Conservation (phyloP, 1,140 invertebrate species). For the Ips typographus region DNA sequence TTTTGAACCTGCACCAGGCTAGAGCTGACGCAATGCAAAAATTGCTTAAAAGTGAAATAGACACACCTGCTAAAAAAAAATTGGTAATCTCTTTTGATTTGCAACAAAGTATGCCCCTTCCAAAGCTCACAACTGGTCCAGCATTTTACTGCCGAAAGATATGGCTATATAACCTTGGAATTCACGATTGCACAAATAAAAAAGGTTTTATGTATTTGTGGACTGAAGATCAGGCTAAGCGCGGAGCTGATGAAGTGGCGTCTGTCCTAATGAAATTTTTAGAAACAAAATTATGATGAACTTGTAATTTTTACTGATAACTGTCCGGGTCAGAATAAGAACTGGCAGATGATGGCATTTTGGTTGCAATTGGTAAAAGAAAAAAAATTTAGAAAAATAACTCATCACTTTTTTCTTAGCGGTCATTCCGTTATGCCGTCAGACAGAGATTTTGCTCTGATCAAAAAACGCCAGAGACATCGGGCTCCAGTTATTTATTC, state of each 20-base stretch:
- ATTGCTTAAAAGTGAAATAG: too few species aligned
- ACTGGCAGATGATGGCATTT: too few species aligned
- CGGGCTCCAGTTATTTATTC: too few species aligned
- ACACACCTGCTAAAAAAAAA: not conserved
- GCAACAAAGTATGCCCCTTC: conserved; percentile 16
- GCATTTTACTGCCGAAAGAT: conserved; percentile 24
- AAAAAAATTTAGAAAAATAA: too few species aligned
- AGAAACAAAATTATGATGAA: not conserved
- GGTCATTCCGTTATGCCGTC: too few species aligned
- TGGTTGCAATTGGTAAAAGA: too few species aligned
- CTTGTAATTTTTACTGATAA: conserved; percentile 33
- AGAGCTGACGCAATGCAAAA: not conserved
- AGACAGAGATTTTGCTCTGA: too few species aligned
- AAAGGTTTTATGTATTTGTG: conserved; percentile 29
- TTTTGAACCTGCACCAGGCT: not conserved
- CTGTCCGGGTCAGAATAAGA: conserved; percentile 26
- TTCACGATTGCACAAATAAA: conserved; percentile 19
- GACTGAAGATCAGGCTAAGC: conserved; percentile 24
- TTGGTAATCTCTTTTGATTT: conserved; percentile 22
- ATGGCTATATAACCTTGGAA: conserved; percentile 27
- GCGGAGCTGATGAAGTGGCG: conserved; percentile 23
- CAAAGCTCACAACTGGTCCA: conserved; percentile 12
- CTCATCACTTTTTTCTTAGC: too few species aligned
- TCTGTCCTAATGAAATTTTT: conserved; percentile 24
- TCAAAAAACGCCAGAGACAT: too few species aligned